Evolutionary conservation across 2,888 invertebrate genomes (phyloP), one percentile per base, ranked within the genome.

Genomic region (Polylopha cassiicola): DNA sequence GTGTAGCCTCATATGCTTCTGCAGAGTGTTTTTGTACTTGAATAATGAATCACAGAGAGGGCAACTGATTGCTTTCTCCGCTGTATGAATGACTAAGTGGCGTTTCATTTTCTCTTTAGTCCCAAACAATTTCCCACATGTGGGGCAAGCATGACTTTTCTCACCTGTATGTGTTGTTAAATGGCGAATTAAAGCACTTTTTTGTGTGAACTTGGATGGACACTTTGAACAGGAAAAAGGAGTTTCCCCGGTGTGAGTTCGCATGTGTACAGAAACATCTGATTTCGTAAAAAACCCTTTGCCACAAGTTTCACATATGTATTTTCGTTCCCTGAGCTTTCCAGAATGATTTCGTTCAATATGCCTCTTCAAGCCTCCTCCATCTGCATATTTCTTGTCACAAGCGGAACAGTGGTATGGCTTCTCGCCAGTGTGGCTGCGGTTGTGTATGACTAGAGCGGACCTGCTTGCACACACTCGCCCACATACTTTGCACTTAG

Each of bases 11-110:
- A 86, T 61, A 53, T 89, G 89, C 28, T 87, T 87, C 30, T 70
- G 79, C 7, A 88, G 65, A 60, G 81, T 87, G 23, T 79, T 76
- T 14, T 78, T 75, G 13, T 87, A 86, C 46, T 88, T 78, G 52
- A 87, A 87, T 3, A 67, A 57, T 5, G 75, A 61, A 44, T 77
- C 77, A 50, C 89, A 89, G 3, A 72, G 48, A 1, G 67, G 44
- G 28, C 85, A 85, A 1, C 60, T 43, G 45, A 55, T 79, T 3
- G 72, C 68, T 42, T 74, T 79, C 6, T 67, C 68, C 28, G 56
- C 64, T 0, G 67, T 65, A 37, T 85, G 85, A 1, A 69, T 73
- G 8, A 52, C 47, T 3, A 52, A 47, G 39, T 82, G 85, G 18
- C 55, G 62, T 39, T 66, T 73, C 8, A 84, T 47, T 50, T 78